Base-by-base conservation (phyloP, 2,888 invertebrate genomes). In the Punctoribates punctum region DNA sequence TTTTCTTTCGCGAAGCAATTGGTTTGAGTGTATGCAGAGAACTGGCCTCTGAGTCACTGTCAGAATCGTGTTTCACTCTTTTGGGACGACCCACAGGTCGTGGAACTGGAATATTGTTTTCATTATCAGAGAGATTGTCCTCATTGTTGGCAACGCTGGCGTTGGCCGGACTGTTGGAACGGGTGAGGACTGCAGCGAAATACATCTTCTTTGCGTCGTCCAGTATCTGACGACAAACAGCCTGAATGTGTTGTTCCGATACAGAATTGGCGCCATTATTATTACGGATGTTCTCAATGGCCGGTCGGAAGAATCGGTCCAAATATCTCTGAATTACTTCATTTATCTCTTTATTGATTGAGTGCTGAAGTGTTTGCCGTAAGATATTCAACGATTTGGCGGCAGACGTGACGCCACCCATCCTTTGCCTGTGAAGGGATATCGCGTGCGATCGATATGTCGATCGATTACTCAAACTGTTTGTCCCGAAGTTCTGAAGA, bases 281-380 rank as follows among this genome's bases (percentile, higher is more conserved):
- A 80, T 87, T 85, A 81, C 88, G 87, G 80, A 92, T 91, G 82
- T 92, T 92, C 80, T 89, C 88, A 51, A 92, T 88, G 77, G 91
- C 92, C 79, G 91, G 90, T 81, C 90, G 89, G 85, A 92, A 91
- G 84, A 89, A 92, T 86, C 89, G 91, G 84, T 91, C 90, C 77
- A 91, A 85, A 84, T 92, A 92, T 82, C 90, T 90, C 81, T 89
- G 89, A 78, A 92, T 88, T 73, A 92, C 88, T 83, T 88, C 87
- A 84, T 91, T 89, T 81, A 92, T 90, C 82, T 92, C 92, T 82
- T 89, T 88, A 81, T 91, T 91, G 54, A 92, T 90, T 72, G 88
- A 88, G 78, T 88, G 88, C 84, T 92, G 92, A 82, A 92, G 85
- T 80, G 90, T 91, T 83, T 90, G 90, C 73, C 92, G 84, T 65